phyloP scores from a whole-genome alignment of 2,888 invertebrate genomes.

The Synanthedon andrenaeformis region DNA sequence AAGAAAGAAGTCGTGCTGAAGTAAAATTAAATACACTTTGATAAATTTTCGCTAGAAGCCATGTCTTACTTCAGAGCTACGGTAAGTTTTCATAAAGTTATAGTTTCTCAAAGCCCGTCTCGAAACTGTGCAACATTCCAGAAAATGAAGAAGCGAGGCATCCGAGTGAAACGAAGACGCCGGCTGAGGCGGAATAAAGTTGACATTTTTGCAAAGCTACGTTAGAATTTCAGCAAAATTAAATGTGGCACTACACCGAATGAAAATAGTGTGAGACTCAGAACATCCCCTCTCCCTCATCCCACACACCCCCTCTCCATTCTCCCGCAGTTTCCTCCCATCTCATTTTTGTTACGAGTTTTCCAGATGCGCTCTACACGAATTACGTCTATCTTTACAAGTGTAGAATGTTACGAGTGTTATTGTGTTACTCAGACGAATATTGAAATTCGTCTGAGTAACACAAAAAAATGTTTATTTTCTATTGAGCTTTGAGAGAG shows the following conservation, averaged over 20 bases:
- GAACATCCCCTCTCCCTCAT: slow-evolving; percentile 5
- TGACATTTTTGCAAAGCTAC: slow-evolving; percentile 71
- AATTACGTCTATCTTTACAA: background rate
- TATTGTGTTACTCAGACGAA: too few species aligned
- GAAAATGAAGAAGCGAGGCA: slow-evolving; percentile 65
- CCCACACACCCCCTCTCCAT: slow-evolving; percentile 1
- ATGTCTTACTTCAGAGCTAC: slow-evolving; percentile 56
- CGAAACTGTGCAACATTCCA: slow-evolving; percentile 60
- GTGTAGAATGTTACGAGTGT: too few species aligned
- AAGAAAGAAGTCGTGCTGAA: slow-evolving; percentile 48
- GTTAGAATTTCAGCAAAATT: slow-evolving; percentile 69
- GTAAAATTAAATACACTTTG: slow-evolving; percentile 68
- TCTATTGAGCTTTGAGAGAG: too few species aligned
- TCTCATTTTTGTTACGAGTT: slow-evolving; percentile 41
- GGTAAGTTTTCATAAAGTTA: slow-evolving; percentile 67
- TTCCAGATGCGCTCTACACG: slow-evolving; percentile 10
- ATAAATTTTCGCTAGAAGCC: slow-evolving; percentile 63
- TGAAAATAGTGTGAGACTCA: slow-evolving; percentile 57
- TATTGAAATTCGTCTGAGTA: too few species aligned
- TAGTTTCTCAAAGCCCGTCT: slow-evolving; percentile 68
- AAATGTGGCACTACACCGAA: slow-evolving; percentile 69
- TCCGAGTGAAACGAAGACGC: slow-evolving; percentile 56
- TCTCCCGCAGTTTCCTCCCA: slow-evolving; percentile 11
- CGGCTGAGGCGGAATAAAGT: slow-evolving; percentile 67
- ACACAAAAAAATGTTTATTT: too few species aligned